Percentiles rank a stretch among this genome's conserved stretches.
Evolutionary conservation across 2,797 vertebrate genomes (phyloP).

Genomic region (Tolypeutes matacus): DNA sequence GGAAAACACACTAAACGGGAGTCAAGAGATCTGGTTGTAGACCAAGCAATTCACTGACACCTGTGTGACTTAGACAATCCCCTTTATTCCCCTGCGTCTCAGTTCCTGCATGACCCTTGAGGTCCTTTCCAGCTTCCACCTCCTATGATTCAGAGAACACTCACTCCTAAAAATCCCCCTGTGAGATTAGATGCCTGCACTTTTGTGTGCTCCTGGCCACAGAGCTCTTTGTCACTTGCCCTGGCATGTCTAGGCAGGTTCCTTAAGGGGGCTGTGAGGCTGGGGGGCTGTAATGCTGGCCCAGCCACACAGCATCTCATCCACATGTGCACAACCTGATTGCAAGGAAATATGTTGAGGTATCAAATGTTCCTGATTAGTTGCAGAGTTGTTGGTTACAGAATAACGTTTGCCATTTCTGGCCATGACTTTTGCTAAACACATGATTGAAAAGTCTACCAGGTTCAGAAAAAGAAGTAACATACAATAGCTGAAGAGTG

Average conservation of each 20-base stretch:
- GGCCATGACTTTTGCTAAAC: slow-evolving; percentile 75
- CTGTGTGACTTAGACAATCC: slow-evolving; percentile 26
- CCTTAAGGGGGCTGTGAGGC: background rate
- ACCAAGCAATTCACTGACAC: background rate
- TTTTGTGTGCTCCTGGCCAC: background rate
- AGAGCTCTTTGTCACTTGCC: background rate
- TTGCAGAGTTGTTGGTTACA: slow-evolving; percentile 65
- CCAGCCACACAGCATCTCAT: background rate
- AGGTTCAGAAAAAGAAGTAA: slow-evolving; percentile 61
- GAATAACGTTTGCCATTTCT: slow-evolving; percentile 78
- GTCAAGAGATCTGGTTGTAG: slow-evolving; percentile 27
- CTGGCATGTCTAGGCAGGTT: background rate
- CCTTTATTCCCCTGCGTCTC: slow-evolving; percentile 68
- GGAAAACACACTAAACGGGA: slow-evolving; percentile 3
- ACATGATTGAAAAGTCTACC: slow-evolving; percentile 69
- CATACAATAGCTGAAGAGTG: slow-evolving; percentile 70
- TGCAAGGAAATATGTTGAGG: slow-evolving; percentile 55
- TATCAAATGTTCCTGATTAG: slow-evolving; percentile 78
- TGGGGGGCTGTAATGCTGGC: background rate
- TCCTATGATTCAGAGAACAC: slow-evolving; percentile 38
- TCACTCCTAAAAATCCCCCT: slow-evolving; percentile 36
- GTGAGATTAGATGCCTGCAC: slow-evolving; percentile 7
- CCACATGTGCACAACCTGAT: slow-evolving; percentile 15
- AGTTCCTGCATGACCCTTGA: slow-evolving; percentile 49
- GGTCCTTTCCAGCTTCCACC: slow-evolving; percentile 59